Conservation (phyloP, 2,797 vertebrate genomes). For the Hirundo rustica region DNA sequence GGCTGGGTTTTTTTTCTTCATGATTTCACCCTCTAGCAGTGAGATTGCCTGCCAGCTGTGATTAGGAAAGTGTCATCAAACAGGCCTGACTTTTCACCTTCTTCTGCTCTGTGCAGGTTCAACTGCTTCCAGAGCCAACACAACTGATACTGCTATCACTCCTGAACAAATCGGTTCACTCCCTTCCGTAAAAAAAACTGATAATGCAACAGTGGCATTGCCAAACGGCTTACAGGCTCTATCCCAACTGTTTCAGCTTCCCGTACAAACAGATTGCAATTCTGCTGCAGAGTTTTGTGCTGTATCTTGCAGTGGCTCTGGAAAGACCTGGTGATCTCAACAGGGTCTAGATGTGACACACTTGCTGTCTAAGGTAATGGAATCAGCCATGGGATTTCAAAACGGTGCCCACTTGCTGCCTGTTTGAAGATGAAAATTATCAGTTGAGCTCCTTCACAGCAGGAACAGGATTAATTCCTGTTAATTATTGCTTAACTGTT, state of each 20-base stretch:
- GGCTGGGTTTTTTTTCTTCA: not conserved
- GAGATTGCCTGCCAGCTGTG: not conserved
- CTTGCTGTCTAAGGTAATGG: not conserved
- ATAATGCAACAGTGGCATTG: not conserved
- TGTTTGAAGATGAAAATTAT: not conserved
- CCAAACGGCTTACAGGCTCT: not conserved
- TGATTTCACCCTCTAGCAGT: not conserved
- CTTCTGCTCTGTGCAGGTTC: slow-evolving; percentile 7
- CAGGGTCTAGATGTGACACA: not conserved
- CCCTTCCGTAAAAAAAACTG: not conserved
- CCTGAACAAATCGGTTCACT: not conserved
- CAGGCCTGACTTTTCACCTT: slow-evolving; percentile 2
- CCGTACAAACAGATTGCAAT: not conserved
- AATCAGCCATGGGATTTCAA: rapidly evolving
- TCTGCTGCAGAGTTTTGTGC: not conserved
- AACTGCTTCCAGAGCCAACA: slow-evolving; percentile 19
- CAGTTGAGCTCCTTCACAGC: not conserved
- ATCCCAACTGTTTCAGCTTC: not conserved
- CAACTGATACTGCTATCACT: not conserved
- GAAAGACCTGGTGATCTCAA: not conserved
- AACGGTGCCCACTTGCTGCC: not conserved
- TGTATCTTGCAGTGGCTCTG: not conserved
- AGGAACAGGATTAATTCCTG: not conserved
- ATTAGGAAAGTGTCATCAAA: not conserved
- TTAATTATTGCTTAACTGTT: not conserved